Evolutionary conservation across 1,140 invertebrate species (phyloP).

Genomic region (Brachionus plicatilis): DNA sequence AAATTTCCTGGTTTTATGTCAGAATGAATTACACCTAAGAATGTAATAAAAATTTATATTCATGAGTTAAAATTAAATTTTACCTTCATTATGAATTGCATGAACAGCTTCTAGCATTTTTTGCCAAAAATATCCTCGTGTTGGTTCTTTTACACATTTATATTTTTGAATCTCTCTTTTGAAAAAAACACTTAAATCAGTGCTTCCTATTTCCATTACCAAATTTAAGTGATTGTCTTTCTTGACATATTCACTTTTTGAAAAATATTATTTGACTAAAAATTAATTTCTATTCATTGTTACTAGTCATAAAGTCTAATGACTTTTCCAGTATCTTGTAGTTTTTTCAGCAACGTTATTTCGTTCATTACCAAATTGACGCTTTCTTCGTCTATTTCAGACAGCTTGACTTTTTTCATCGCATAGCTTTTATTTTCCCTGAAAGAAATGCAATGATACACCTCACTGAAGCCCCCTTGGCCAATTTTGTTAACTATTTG

Average conservation of each 20-base stretch:
- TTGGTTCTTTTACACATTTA: slow-evolving; percentile 61
- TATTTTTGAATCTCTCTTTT: slow-evolving; percentile 56
- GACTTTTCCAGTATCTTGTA: slow-evolving; percentile 73
- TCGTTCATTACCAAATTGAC: slow-evolving; percentile 64
- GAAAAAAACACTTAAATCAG: slow-evolving; percentile 74
- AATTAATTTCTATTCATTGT: slow-evolving; percentile 55
- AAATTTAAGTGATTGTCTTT: slow-evolving; percentile 63
- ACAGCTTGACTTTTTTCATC: slow-evolving; percentile 24
- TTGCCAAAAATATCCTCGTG: slow-evolving; percentile 79
- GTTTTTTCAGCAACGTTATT: slow-evolving; percentile 72
- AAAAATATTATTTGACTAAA: neutral
- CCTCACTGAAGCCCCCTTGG: slow-evolving; percentile 35
- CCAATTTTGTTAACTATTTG: slow-evolving; percentile 40
- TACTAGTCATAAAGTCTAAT: slow-evolving; percentile 82
- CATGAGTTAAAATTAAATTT: slow-evolving; percentile 41
- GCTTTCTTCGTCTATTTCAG: slow-evolving; percentile 9
- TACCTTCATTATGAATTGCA: slow-evolving; percentile 80
- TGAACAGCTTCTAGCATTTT: slow-evolving; percentile 86
- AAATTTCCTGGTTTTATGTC: slow-evolving; percentile 97
- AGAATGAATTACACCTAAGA: slow-evolving; percentile 79
- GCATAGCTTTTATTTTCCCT: slow-evolving; percentile 35
- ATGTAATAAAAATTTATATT: neutral
- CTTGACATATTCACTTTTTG: slow-evolving; percentile 57
- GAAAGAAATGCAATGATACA: slow-evolving; percentile 9
- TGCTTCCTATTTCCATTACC: slow-evolving; percentile 86